Evolutionary conservation across 1,140 invertebrate species (phyloP).

Genomic region (Drosophila asahinai): DNA sequence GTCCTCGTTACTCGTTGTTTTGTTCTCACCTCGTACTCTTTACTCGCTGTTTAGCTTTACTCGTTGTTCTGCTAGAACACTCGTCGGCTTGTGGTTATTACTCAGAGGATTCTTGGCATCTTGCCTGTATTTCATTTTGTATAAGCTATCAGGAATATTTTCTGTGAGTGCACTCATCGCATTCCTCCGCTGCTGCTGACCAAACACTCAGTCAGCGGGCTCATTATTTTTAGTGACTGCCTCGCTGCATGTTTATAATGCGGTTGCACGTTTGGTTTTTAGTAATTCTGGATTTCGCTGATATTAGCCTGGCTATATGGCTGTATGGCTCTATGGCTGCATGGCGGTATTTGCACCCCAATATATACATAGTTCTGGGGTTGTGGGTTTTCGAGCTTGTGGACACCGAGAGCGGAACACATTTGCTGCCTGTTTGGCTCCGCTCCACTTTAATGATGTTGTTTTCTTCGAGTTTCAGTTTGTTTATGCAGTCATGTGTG

Average conservation of each 20-base stretch:
- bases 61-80: too few relatives aligned
- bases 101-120: too few relatives aligned
- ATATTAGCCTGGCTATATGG: slow-evolving; percentile 29
- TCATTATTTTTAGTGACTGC: slow-evolving; percentile 54
- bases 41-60: too few relatives aligned
- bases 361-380: slow-evolving; percentile 18
- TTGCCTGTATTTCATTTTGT: not conserved
- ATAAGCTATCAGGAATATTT: not conserved
- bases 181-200: slow-evolving; percentile 28
- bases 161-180: not conserved
- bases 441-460: slow-evolving; percentile 65
- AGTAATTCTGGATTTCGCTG: slow-evolving; percentile 67
- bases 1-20: too few relatives aligned
- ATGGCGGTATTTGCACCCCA: slow-evolving; percentile 9
- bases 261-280: slow-evolving; percentile 69
- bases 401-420: slow-evolving; percentile 14
- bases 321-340: not conserved
- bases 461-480: slow-evolving; percentile 67
- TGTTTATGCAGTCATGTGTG: slow-evolving; percentile 65
- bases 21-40: too few relatives aligned
- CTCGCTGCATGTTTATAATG: slow-evolving; percentile 58
- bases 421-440: slow-evolving; percentile 47
- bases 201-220: slow-evolving; percentile 43
- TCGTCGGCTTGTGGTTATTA: too few relatives aligned
- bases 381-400: slow-evolving; percentile 37